Evolutionary conservation across 2,888 invertebrate genomes (phyloP).

Genomic region (Eupeodes latifasciatus): DNA sequence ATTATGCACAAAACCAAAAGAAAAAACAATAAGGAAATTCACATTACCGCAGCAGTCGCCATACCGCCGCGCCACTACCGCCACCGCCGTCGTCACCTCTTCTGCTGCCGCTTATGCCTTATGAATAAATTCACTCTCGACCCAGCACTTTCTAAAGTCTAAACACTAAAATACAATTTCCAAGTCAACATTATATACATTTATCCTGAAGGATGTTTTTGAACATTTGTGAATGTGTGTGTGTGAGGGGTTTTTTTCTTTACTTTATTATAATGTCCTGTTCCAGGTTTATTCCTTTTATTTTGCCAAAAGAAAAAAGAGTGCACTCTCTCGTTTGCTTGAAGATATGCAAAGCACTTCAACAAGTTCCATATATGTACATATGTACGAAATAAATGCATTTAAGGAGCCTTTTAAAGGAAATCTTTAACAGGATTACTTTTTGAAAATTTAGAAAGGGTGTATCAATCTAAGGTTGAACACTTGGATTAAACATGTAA

Average conservation of each 20-base stretch:
- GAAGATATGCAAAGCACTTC: constrained; percentile 58
- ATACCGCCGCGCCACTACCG: too few relatives aligned
- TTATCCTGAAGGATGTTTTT: constrained; percentile 38
- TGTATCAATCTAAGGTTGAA: not conserved
- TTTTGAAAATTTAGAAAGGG: not conserved
- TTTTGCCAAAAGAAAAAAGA: not conserved
- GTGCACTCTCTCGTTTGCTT: constrained; percentile 39
- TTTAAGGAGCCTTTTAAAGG: not conserved
- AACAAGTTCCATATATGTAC: constrained; percentile 36
- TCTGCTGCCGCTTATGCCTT: constrained; percentile 14
- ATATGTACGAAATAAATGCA: not conserved
- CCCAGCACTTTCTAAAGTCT: constrained; percentile 40
- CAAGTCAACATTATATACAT: constrained; percentile 44
- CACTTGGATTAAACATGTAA: not conserved
- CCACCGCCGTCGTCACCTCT: too few relatives aligned
- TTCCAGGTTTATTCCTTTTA: not conserved
- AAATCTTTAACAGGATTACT: constrained; percentile 35
- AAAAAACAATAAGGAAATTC: not conserved
- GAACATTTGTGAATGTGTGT: not conserved
- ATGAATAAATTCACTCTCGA: constrained; percentile 65
- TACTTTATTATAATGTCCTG: constrained; percentile 7
- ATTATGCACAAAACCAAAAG: not conserved
- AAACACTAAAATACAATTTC: constrained; percentile 71
- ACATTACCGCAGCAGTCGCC: not conserved
- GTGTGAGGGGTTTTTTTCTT: not conserved